These are phyloP conservation scores for Leptopterna dolabrata DNA, from an alignment of 2,888 invertebrate genomes.

Conservation along the genomic window DNA sequence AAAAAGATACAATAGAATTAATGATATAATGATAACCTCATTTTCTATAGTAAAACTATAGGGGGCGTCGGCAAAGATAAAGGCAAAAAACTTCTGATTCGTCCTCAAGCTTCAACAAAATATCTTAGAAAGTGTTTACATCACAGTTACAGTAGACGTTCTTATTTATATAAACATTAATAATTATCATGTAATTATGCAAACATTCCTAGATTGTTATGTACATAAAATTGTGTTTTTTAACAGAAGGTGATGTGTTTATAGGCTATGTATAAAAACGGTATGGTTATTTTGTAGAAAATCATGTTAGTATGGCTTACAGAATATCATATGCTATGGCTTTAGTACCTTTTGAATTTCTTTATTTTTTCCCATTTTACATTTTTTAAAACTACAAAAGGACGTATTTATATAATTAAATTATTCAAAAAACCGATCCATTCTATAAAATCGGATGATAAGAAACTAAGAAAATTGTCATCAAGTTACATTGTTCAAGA, in stretches of 20 bases:
- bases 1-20: slow-evolving; percentile 60
- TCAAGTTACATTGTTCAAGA: slow-evolving; percentile 60
- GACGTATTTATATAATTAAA: slow-evolving; percentile 60
- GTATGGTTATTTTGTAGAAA: slow-evolving; percentile 59
- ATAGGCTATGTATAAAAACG: slow-evolving; percentile 61
- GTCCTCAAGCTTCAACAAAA: slow-evolving; percentile 61
- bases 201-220: slow-evolving; percentile 63
- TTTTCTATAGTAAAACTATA: slow-evolving; percentile 61
- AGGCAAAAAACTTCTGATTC: slow-evolving; percentile 59
- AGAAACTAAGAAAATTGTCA: slow-evolving; percentile 49
- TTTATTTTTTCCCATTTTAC: slow-evolving; percentile 48
- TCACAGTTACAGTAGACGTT: slow-evolving; percentile 63
- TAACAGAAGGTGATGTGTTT: slow-evolving; percentile 61
- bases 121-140: slow-evolving; percentile 61
- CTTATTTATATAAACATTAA: slow-evolving; percentile 61
- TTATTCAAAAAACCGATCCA: slow-evolving; percentile 59
- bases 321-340: slow-evolving; percentile 55
- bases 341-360: slow-evolving; percentile 58
- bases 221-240: slow-evolving; percentile 62
- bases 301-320: slow-evolving; percentile 59
- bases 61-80: slow-evolving; percentile 59
- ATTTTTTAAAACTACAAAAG: slow-evolving; percentile 56
- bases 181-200: slow-evolving; percentile 62
- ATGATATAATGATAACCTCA: slow-evolving; percentile 59
- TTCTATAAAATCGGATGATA: slow-evolving; percentile 53